Conservation (phyloP, 2,113 vertebrate genomes). For the Oceanodroma tethys region DNA sequence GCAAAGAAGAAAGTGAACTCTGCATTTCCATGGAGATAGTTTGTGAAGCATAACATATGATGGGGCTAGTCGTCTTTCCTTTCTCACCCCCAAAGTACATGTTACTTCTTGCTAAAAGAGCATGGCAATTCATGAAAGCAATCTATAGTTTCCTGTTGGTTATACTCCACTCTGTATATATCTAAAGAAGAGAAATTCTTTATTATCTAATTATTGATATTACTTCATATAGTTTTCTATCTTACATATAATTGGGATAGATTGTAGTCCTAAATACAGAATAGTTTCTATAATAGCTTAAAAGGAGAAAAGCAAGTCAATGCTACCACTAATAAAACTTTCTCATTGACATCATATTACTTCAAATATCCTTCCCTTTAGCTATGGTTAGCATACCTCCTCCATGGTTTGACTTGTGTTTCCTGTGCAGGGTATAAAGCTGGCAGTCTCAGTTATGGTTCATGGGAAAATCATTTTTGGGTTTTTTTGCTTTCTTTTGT, state of each 20-base stretch:
- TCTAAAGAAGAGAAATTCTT: background rate
- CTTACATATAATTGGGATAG: background rate
- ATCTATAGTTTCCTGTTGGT: background rate
- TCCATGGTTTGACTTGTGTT: background rate
- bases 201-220: background rate
- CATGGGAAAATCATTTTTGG: background rate
- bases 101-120: background rate
- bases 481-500: background rate
- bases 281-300: background rate
- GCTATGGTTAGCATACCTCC: fast-evolving
- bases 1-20: slow-evolving; percentile 33
- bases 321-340: background rate
- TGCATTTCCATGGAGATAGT: slow-evolving; percentile 35
- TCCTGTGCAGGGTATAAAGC: background rate
- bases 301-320: background rate
- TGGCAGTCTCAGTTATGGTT: background rate
- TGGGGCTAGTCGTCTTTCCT: background rate
- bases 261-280: background rate
- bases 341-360: background rate
- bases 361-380: background rate
- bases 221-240: background rate
- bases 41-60: slow-evolving; percentile 11
- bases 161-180: background rate
- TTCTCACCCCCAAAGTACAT: background rate
- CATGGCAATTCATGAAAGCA: background rate